A percentile compares a stretch with the other conserved stretches of the same genome.
Conservation (phyloP, 2,888 invertebrate genomes). For the Agrochola lota region DNA sequence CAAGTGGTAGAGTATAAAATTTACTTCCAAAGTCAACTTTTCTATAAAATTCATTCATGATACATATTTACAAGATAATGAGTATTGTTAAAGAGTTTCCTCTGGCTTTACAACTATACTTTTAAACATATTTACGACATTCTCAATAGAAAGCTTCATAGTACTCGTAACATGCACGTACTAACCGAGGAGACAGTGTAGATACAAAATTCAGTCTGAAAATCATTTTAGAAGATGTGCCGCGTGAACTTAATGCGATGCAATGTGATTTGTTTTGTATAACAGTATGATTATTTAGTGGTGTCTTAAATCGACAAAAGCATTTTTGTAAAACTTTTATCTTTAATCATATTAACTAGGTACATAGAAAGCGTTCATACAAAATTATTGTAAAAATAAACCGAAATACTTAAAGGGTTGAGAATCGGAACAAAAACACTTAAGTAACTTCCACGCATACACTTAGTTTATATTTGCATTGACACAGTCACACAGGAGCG, state of each 20-base stretch:
- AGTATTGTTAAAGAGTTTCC: conserved; percentile 85
- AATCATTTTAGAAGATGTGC: conserved; percentile 43
- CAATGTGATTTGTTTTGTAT: conserved; percentile 36
- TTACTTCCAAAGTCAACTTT: conserved; percentile 83
- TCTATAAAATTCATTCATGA: conserved; percentile 76
- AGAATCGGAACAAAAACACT: conserved; percentile 43
- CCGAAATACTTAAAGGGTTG: conserved; percentile 60
- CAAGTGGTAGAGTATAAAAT: conserved; percentile 88
- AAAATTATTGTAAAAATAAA: conserved; percentile 50
- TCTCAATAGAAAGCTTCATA: conserved; percentile 55
- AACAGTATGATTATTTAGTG: conserved; percentile 21
- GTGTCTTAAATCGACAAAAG: conserved; percentile 42
- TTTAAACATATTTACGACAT: conserved; percentile 63
- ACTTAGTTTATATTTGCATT: conserved; percentile 17
- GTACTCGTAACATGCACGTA: conserved; percentile 27
- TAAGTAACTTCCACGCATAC: conserved; percentile 30
- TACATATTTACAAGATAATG: conserved; percentile 87
- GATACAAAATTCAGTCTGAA: conserved; percentile 63
- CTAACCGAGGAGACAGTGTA: conserved; percentile 40
- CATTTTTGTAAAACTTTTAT: conserved; percentile 40
- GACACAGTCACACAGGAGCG: conserved; percentile 62
- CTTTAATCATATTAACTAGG: conserved; percentile 53
- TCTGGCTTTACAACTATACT: conserved; percentile 76
- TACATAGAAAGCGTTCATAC: conserved; percentile 51
- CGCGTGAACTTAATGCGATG: conserved; percentile 24